Base-by-base conservation (phyloP, 1,140 invertebrate genomes). In the Drosophila setifemur region DNA sequence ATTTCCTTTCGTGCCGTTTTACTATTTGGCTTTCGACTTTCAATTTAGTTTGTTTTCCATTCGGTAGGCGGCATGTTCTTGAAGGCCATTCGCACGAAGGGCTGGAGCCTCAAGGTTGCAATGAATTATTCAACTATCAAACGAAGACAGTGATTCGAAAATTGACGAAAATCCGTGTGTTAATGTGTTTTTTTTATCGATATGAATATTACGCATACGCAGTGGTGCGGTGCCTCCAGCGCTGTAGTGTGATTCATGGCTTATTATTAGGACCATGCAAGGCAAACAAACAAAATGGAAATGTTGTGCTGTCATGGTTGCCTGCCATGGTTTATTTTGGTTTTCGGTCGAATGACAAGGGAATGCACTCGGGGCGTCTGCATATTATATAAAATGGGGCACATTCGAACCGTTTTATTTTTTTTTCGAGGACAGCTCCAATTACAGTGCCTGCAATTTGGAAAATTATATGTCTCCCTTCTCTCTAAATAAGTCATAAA, bases 21-120 rank as follows among this genome's bases (percentile, higher is more conserved):
- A 9, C 52, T 40, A 9, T 64, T 40, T 26, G 25, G 21, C 39
- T 28, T 55, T n/a, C n/a, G n/a, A 14, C 25, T 11, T 18, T 25
- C 23, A 58, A 70, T 44, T 85, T 70, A 85, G 79, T 85, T 73
- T 21, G 21, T 23, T 85, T 86, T 75, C 43, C 43, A 44, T 60
- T 79, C 60, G 79, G 44, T 57, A 40, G 43, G 31, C 61, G 82
- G 47, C 28, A 85, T 85, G 81, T 86, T 85, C 76, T 66, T 86
- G 14, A 63, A 44, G 53, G 52, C 48, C 44, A 40, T 52, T 64
- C 71, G 72, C 49, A 81, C 54, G 55, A 61, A 53, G 29, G 61
- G 68, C 49, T 73, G 70, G 21, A 58, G 63, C 39, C 79, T 70
- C 55, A 86, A 61, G 79, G 79, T 85, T 43, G 31, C 16, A 21